phyloP scores from a whole-genome alignment of 2,113 vertebrate species.

The Heteronetta atricapilla region DNA sequence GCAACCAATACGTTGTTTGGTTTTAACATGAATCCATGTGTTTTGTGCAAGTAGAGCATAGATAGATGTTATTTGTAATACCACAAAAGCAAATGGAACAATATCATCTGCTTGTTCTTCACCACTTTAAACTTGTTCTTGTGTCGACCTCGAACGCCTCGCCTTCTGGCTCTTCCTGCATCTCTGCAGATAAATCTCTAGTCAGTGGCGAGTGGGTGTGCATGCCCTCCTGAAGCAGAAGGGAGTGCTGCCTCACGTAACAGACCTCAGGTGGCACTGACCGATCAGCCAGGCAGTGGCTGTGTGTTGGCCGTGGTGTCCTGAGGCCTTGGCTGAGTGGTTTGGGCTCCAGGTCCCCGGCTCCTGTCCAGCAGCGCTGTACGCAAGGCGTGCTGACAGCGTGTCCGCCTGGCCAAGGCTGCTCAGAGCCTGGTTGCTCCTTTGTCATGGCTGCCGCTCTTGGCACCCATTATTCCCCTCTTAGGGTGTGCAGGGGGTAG shows the following conservation, averaged over 20 bases:
- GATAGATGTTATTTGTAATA: neutral
- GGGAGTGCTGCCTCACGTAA: neutral
- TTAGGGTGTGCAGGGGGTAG: fast-evolving
- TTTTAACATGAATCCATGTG: neutral
- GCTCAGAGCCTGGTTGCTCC: fast-evolving
- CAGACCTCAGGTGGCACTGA: neutral
- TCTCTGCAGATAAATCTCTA: neutral
- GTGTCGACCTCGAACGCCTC: neutral
- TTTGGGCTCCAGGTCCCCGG: neutral
- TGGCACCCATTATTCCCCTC: neutral
- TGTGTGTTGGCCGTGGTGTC: neutral
- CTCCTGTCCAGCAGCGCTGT: fast-evolving
- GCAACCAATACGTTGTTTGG: fast-evolving
- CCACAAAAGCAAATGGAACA: neutral
- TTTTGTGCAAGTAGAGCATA: neutral
- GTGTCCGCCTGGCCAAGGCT: neutral
- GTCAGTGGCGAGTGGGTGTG: too few relatives aligned
- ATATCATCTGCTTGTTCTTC: fast-evolving
- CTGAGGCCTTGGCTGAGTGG: neutral
- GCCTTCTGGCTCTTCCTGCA: neutral
- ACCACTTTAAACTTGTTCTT: neutral
- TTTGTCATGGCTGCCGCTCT: neutral
- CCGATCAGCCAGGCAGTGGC: fast-evolving
- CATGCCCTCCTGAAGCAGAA: neutral
- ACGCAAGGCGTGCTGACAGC: fast-evolving